Base-by-base conservation (phyloP, 1,140 invertebrate genomes). In the Bathynomus jamesi region DNA sequence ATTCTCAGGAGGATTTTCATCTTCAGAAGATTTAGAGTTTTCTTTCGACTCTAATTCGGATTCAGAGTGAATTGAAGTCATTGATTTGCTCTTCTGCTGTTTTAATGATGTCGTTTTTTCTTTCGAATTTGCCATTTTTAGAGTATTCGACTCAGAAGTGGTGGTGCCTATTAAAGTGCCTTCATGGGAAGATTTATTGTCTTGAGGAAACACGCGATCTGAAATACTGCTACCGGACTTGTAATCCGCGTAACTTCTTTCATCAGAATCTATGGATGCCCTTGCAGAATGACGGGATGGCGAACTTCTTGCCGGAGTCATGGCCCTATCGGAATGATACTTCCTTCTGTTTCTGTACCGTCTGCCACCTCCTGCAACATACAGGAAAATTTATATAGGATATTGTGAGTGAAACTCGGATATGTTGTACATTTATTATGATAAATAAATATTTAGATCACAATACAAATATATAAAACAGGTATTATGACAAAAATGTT, bases 351-450 rank as follows among this genome's bases (percentile, higher is more conserved):
- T 73, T 69, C 72, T 73, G 71, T 70, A 71, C 32, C 75, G 72
- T 61, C 75, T 65, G 61, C 71, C 67, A 46, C 70, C 68, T 73
- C 75, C 75, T 76, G 75, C 67, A 76, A 76, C 46, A 76, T 65
- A 76, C 75, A 73, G 71, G 71, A 76, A 69, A 71, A 69, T 67
- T 31, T 31, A 46, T 71, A 70, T 70, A 74, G 69, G 72, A 40
- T 70, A 63, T 53, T 61, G 27, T 27, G n/a, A 74, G 40, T 70
- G 46, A 74, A 74, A 74, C 72, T 67, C 72, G 67, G 31, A 28
- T 70, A 70, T 61, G 30, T 17, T 25, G 67, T 70, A 61, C 28
- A 70, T 74, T 74, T 74, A 74, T 74, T 74, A 61, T n/a, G 71
- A 63, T 69, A 76, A 61, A 71, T 53, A 40, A 28, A 65, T 72